Evolutionary conservation across 2,113 vertebrate genomes (phyloP), one percentile per base, ranked within the genome.

Genomic region (Phaethornis superciliosus): DNA sequence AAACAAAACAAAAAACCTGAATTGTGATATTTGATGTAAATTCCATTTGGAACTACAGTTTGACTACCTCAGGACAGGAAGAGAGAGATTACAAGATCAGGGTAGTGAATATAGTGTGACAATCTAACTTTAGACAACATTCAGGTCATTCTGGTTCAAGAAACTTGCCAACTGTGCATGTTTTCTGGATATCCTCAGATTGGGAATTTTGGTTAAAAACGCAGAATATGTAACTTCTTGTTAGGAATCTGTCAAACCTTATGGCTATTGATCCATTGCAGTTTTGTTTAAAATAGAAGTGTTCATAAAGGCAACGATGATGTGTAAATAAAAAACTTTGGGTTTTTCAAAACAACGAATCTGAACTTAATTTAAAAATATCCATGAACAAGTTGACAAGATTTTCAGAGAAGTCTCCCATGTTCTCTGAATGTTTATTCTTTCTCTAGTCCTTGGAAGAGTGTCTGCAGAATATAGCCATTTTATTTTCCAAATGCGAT

Each of bases 291-390:
- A 95, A 93, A 87, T 54, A 94, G 58, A 90, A 79, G 2, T 6
- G 6, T 35, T 33, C 40, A 23, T 80, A 75, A 84, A 92, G 35
- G 46, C 65, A 93, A 69, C 14, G 60, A 11, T 52, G 88, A 44
- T 46, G 40, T 81, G 56, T 46, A 92, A 88, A 70, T 33, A 88
- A 74, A 67, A 81, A 62, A 82, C 49, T 3, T 10, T 68, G 8
- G 5, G 1, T 74, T 83, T 91, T 93, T 78, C 47, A 74, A 94
- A 93, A 35, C 24, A 69, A 42, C 47, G 55, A 88, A 55, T 88
- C 52, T 90, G 72, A 88, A 85, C 16, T 78, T 18, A 77, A 86
- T 93, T 81, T 78, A 32, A 78, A 95, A 94, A 92, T 90, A 93
- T 32, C 77, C 27, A 26, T 62, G 35, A 68, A 54, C 15, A 81